Conservation (phyloP, 2,888 invertebrate species). For the Tachystola acroxantha region DNA sequence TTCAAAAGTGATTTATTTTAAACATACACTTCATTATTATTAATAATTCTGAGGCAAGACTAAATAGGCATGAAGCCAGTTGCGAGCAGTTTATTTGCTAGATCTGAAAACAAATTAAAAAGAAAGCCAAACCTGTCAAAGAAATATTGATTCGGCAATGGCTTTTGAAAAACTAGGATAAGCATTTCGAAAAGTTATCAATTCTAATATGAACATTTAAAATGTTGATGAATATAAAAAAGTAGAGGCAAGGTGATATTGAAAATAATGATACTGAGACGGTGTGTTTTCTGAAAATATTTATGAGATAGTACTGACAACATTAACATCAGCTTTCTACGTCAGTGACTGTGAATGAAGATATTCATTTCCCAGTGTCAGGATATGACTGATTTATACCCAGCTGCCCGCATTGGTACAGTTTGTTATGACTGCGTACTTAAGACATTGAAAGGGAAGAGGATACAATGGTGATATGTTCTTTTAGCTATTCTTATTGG, state of each 20-base stretch:
- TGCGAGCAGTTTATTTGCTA: conserved; percentile 1
- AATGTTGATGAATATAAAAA: too few species aligned
- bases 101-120: conserved; percentile 2
- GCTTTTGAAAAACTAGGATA: too few species aligned
- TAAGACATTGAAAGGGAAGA: background rate
- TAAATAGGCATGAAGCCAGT: conserved; percentile 4
- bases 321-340: background rate
- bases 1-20: conserved; percentile 40
- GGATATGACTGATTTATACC: conserved; percentile 5
- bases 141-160: too few species aligned
- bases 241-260: too few species aligned
- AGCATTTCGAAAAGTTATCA: too few species aligned
- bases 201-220: too few species aligned
- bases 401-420: background rate
- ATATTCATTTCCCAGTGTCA: conserved; percentile 9
- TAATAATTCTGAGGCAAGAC: conserved; percentile 4
- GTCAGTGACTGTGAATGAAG: background rate
- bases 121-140: too few species aligned
- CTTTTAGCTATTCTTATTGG: too few species aligned
- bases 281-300: too few species aligned
- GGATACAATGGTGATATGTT: background rate
- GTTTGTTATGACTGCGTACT: background rate
- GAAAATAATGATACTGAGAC: too few species aligned
- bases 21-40: conserved; percentile 17
- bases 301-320: too few species aligned